Base-by-base conservation (phyloP, 2,113 vertebrate genomes). In the Tenebrosternarchus preto region DNA sequence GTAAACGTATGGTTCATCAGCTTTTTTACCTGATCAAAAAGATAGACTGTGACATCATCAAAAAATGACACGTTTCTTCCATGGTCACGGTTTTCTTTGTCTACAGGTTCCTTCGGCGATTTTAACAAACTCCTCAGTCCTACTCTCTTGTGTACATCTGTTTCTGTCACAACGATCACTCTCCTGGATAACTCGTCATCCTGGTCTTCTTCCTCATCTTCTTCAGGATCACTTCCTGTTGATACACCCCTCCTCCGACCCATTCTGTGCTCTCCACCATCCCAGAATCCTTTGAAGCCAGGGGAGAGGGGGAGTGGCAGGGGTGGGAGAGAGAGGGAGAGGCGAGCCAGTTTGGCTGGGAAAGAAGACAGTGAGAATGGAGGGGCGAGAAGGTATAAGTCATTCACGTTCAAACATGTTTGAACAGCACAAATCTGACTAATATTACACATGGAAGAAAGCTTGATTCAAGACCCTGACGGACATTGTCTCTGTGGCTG, bases 1-100 rank as follows among this genome's bases (percentile, higher is more conserved):
- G 5, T 36, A 7, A 67, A 67, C 19, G 25, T 36, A n/a, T n/a
- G n/a, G 17, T 20, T 3, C 5, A 3, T n/a, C 53, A n/a, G 43
- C 20, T 15, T 29, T 27, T 75, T 43, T 85, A 95, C 95, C 95
- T 96, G 95, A 92, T 96, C 95, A 88, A 96, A 96, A 68, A 95
- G 94, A 91, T 96, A 96, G 86, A 96, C 92, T 11, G 95, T 96
- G 91, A 96, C 95, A 91, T 97, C 95, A 90, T 96, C 95, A 89
- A 91, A 92, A 85, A 94, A 94, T 74, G 92, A 92, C 89, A 97
- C 96, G 72, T 96, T 97, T 89, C 91, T 93, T 88, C 91, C 95
- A 90, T 92, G 93, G 91, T 96, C 95, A 85, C 69, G 80, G 73
- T 88, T 94, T 75, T 94, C 94, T 77, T 91, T 88, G 78, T 96